phyloP scores from a whole-genome alignment of 2,797 vertebrate genomes.

The Peromyscus melanophrys region DNA sequence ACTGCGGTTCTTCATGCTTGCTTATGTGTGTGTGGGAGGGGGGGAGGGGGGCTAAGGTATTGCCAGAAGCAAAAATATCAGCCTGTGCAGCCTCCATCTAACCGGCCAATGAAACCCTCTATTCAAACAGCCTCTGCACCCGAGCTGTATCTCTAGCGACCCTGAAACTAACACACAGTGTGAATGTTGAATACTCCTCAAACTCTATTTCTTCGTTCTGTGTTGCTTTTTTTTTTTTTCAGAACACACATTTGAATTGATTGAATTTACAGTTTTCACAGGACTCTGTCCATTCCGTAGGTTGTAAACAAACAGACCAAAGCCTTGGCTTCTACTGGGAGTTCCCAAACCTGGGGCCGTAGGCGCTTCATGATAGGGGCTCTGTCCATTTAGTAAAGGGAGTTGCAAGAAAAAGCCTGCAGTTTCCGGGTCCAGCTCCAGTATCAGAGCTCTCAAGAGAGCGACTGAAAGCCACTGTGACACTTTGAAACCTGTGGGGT shows the following conservation, averaged over 20 bases:
- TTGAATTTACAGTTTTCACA: conserved; percentile 57
- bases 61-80: conserved; percentile 91
- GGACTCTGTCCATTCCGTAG: not conserved
- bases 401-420: not conserved
- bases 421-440: not conserved
- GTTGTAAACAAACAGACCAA: not conserved
- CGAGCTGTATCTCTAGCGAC: conserved; percentile 80
- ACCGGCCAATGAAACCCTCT: conserved; percentile 88
- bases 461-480: conserved; percentile 33
- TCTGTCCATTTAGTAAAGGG: not conserved
- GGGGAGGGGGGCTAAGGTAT: conserved; percentile 87
- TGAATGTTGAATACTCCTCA: conserved; percentile 89
- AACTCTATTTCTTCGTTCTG: conserved; percentile 85
- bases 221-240: conserved; percentile 30
- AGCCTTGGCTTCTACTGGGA: not conserved
- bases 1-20: conserved; percentile 88
- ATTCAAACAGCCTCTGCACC: conserved; percentile 88
- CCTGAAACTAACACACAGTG: conserved; percentile 77
- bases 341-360: not conserved
- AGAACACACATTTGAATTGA: conserved; percentile 77
- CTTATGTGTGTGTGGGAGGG: conserved; percentile 83
- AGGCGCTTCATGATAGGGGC: not conserved
- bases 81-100: conserved; percentile 87
- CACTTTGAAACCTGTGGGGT: conserved; percentile 45
- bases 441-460: conserved; percentile 11